Percentiles rank a stretch among this genome's conserved stretches.
Conservation (phyloP, 2,888 invertebrate species). For the Apamea sordens region DNA sequence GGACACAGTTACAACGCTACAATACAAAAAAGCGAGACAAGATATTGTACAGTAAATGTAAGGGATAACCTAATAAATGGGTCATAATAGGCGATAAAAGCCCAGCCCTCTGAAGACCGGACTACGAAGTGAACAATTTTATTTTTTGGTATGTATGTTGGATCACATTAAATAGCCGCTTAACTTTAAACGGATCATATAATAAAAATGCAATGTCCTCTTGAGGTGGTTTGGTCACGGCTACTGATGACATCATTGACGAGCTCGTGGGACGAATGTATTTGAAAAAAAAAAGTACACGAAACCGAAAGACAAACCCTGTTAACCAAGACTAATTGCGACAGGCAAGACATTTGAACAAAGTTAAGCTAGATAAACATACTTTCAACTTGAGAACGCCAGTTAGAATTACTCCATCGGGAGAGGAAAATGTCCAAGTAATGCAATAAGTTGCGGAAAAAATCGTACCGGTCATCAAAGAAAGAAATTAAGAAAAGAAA, state of each 20-base stretch:
- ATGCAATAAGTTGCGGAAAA: not conserved
- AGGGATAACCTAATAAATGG: conserved; percentile 44
- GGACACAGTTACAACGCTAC: conserved; percentile 31
- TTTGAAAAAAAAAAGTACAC: conserved; percentile 31
- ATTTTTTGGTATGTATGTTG: conserved; percentile 8
- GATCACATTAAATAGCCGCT: conserved; percentile 17
- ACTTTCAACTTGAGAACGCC: conserved; percentile 19
- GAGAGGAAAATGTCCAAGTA: conserved; percentile 1
- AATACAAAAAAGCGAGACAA: not conserved
- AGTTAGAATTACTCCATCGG: conserved; percentile 9
- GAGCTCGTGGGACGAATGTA: not conserved
- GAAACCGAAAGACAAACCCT: conserved; percentile 20
- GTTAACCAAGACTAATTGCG: conserved; percentile 43
- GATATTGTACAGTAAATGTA: conserved; percentile 21
- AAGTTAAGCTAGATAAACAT: conserved; percentile 63
- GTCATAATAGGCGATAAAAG: conserved; percentile 32
- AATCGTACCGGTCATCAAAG: not conserved
- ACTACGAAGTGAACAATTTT: conserved; percentile 25
- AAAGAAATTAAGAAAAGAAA: not conserved
- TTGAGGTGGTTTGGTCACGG: not conserved
- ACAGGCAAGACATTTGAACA: conserved; percentile 34
- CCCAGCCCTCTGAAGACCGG: conserved; percentile 6
- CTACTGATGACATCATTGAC: conserved; percentile 1
- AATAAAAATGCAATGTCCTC: conserved; percentile 11
- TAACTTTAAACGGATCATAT: not conserved